phyloP scores from a whole-genome alignment of 2,797 vertebrate species.

The Lycodopsis pacificus region DNA sequence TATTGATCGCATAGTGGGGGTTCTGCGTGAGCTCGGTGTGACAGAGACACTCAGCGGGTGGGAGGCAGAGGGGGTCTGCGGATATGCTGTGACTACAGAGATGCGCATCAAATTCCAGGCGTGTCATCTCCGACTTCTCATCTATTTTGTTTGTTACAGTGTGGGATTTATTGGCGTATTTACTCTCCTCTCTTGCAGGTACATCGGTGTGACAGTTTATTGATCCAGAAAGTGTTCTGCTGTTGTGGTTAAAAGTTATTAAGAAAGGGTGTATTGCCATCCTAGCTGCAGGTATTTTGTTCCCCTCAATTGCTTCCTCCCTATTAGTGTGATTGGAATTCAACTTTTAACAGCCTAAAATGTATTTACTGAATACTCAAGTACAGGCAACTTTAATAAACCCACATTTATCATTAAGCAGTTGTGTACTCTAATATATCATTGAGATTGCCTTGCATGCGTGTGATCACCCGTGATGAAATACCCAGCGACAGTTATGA shows the following conservation, averaged over 20 bases:
- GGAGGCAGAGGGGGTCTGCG: slow-evolving; percentile 1
- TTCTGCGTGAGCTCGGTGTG: slow-evolving; percentile 29
- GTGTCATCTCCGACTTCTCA: slow-evolving; percentile 17
- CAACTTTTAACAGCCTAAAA: slow-evolving; percentile 32
- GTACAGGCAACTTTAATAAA: slow-evolving; percentile 36
- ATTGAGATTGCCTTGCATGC: slow-evolving; percentile 52
- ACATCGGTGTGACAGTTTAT: slow-evolving; percentile 42
- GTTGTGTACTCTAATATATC: slow-evolving; percentile 56
- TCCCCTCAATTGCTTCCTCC: slow-evolving; percentile 21
- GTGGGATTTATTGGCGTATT: slow-evolving; percentile 41
- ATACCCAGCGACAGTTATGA: slow-evolving; percentile 61
- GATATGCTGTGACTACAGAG: neutral
- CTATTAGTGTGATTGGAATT: slow-evolving; percentile 45
- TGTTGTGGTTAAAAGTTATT: slow-evolving; percentile 37
- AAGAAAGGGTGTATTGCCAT: slow-evolving; percentile 29
- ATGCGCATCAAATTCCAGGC: slow-evolving; percentile 20
- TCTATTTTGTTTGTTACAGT: slow-evolving; percentile 39
- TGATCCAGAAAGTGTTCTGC: slow-evolving; percentile 43
- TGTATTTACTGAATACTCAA: slow-evolving; percentile 36
- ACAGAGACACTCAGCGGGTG: slow-evolving; percentile 45
- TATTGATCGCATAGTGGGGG: slow-evolving; percentile 30
- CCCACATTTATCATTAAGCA: slow-evolving; percentile 50
- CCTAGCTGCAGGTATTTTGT: slow-evolving; percentile 8
- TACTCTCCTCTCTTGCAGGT: slow-evolving; percentile 29
- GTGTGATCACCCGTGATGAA: slow-evolving; percentile 64